Base-by-base conservation (phyloP, 2,113 vertebrate genomes). In the Lophura nycthemera region DNA sequence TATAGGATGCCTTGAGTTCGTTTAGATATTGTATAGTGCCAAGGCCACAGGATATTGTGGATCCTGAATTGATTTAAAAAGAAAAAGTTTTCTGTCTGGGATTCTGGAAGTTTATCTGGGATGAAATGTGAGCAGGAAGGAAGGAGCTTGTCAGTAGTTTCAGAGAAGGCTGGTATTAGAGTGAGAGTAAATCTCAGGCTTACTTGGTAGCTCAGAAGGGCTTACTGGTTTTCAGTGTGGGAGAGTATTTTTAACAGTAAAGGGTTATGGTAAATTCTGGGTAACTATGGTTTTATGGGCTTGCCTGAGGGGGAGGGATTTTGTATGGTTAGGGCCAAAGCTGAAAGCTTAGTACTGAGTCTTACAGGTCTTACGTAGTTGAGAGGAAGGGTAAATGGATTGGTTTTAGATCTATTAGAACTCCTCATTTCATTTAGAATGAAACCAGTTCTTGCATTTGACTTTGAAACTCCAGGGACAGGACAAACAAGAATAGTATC, bases 121-220 rank as follows among this genome's bases (percentile, higher is more conserved):
- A 32, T 86, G 69, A 80, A 94, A 92, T 59, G 24, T n/a, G 69
- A 60, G 69, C 10, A 7, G 77, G 61, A 19, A 80, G 73, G 63
- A 29, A 56, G 48, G 50, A 91, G 43, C 32, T 77, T 80, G 66
- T 61, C 30, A 16, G 22, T 63, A 80, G 36, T 63, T 83, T 86
- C 50, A 77, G 56, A 59, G 60, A 38, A 83, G 69, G 76, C 50
- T 70, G 67, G 60, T 73, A 70, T 90, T 94, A 93, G 80, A 71
- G 83, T 83, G 81, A 67, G 54, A 79, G 57, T 95, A 94, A 94
- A 94, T 92, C 80, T 90, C 50, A n/a, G 80, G 92, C 34, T 93
- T 90, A 92, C 93, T 77, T 93, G 25, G 50, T 85, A 50, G 87
- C 71, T 92, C 84, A 82, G 83, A 92, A 91, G 64, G 70, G 61